Evolutionary conservation across 53 echinoderm and acorn worm genomes (phyloP), one percentile per base, ranked within the genome.

Genomic region (Paelopatides confundens): DNA sequence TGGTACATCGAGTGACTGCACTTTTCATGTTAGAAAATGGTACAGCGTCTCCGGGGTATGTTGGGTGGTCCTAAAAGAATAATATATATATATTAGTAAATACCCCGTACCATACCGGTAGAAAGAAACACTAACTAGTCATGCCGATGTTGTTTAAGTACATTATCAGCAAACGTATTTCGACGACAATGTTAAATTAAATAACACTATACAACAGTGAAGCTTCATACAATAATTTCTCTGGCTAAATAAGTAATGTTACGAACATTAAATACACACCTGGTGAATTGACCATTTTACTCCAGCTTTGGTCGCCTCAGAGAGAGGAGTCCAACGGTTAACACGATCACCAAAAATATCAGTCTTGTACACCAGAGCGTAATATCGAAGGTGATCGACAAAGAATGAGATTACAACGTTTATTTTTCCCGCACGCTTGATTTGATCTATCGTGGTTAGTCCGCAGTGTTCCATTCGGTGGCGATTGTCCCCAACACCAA

Each of bases 401-500:
- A 91, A 91, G 88, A 92, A 92, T 24, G 92, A 92, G 17, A 88
- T 64, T 6, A 66, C 85, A 27, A 89, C 50, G 47, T 89, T 85
- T 29, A 92, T 21, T 67, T 92, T 68, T 14, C 78, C 92, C 17
- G 88, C 85, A 32, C 86, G 85, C 43, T 52, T 51, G 31, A 89
- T 92, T 47, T 92, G 88, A 1, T 92, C 92, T 38, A 88, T 85
- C 0, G 86, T 85, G 62, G 63, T 92, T 9, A 92, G 54, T 2
- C 92, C 92, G 33, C 82, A 82, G 76, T 92, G 92, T 71, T 92
- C 92, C 92, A 92, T 85, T 28, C 92, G 76, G 38, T 92, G 92
- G 6, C 92, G 92, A 53, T 85, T 88, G 47, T 86, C 85, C 15
- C 66, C 29, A 27, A 30, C 39, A 3, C 50, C 82, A 30, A 36